Evolutionary conservation across 2,113 vertebrate genomes (phyloP), one percentile per base, ranked within the genome.

Genomic region (Aptenodytes patagonicus): DNA sequence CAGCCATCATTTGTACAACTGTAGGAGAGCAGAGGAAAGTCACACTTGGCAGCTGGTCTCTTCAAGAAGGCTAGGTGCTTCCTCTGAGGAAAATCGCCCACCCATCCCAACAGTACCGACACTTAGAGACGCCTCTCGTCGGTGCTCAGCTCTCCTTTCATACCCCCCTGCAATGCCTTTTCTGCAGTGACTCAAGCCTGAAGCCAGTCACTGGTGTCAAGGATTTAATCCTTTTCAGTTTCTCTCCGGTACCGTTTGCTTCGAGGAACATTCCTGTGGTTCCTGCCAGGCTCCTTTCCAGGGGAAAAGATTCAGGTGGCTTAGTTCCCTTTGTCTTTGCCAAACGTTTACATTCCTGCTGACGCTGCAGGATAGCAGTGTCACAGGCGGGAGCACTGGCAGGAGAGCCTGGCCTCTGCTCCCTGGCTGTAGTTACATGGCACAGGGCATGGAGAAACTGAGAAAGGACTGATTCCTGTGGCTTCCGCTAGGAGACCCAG

Each of bases 181-280:
- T 17, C 52, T 84, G 44, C 70, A 72, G 70, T 0, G 0, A 22
- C 77, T 72, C 72, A 38, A 83, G 55, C 76, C 72, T 3, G 1
- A 52, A 86, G 69, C 55, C 76, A 81, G 36, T 52, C 32, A 17
- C 55, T 36, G 17, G 34, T 72, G 78, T 91, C 62, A 82, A 58
- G 65, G 62, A 54, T 85, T 91, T 93, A 20, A 93, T 28, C 78
- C 44, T 93, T 87, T 94, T 83, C 82, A 65, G 73, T 91, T 93
- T 69, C 87, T 54, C 47, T 60, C 42, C 0, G 0, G 82, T 90
- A 77, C 76, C 2, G 0, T 62, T 89, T 80, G 64, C 79, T 97
- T 96, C 32, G 7, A 95, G 90, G 95, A 96, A 93, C 95, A 94
- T 96, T 96, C 85, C 92, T 95, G 92, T 78, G 93, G 88, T 47